These are phyloP conservation scores for Onychostruthus taczanowskii DNA, from an alignment of 2,113 vertebrate species.

Conservation along the genomic window DNA sequence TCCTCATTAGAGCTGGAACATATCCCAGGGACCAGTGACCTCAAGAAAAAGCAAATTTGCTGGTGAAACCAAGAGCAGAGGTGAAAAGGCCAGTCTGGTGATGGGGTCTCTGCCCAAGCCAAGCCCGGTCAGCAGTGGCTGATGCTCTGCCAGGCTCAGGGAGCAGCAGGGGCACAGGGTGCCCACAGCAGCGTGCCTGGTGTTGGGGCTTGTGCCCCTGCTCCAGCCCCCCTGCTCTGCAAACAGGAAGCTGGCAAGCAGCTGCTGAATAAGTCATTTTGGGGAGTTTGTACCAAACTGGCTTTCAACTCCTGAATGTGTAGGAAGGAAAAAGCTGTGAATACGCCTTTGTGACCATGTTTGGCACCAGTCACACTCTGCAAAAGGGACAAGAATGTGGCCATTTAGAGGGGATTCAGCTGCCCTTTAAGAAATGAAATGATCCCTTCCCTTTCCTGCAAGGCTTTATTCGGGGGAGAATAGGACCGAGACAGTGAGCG, in stretches of 20 bases:
- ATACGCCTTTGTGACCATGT: conserved; percentile 66
- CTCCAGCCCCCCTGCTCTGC: background rate
- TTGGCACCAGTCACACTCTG: conserved; percentile 37
- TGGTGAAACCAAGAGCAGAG: conserved; percentile 40
- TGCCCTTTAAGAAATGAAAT: conserved; percentile 67
- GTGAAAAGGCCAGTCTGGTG: background rate
- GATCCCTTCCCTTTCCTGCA: conserved; percentile 55
- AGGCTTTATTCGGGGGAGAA: conserved; percentile 52
- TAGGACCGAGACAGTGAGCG: conserved; percentile 31
- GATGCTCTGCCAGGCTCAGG: background rate
- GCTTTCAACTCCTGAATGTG: conserved; percentile 62
- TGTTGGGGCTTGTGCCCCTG: background rate
- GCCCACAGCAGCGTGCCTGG: accelerated
- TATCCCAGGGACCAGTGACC: background rate
- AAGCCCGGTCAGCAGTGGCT: background rate
- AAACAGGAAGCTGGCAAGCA: conserved; percentile 53
- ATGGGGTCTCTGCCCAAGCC: background rate
- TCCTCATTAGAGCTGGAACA: conserved; percentile 43
- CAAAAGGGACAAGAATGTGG: conserved; percentile 65
- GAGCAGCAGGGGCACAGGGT: background rate
- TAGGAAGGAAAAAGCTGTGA: conserved; percentile 68
- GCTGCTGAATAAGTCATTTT: conserved; percentile 63
- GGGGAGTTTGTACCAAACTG: conserved; percentile 61
- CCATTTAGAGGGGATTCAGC: conserved; percentile 67
- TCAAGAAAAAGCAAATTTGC: conserved; percentile 9